Conservation (phyloP, 2,888 invertebrate species). For the Himalopsyche kuldschensis region DNA sequence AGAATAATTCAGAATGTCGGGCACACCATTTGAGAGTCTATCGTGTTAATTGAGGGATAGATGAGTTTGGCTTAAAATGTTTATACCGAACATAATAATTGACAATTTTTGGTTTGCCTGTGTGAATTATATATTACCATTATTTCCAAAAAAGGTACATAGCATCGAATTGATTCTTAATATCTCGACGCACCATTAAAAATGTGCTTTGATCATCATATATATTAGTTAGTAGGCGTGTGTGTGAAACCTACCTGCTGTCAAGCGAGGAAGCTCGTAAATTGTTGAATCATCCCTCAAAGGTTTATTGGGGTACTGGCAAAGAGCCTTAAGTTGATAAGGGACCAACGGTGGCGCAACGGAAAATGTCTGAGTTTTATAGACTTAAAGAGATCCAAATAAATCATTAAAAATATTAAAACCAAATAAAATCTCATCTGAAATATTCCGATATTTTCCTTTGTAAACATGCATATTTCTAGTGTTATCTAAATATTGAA, state of each 20-base stretch:
- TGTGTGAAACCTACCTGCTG: neutral
- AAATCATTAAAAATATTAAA: neutral
- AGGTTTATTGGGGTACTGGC: conserved; percentile 6
- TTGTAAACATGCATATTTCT: too few relatives aligned
- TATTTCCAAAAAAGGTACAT: neutral
- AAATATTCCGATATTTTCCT: neutral
- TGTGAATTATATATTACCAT: too few relatives aligned
- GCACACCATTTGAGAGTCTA: too few relatives aligned
- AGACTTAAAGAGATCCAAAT: neutral
- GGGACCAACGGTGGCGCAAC: neutral
- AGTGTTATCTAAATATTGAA: too few relatives aligned
- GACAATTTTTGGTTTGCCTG: too few relatives aligned
- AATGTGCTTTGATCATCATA: neutral
- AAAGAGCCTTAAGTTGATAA: conserved; percentile 3
- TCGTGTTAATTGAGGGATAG: too few relatives aligned
- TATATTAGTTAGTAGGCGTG: neutral
- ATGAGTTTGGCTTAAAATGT: too few relatives aligned
- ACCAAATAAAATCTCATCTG: neutral
- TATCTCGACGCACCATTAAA: neutral
- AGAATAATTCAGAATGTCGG: too few relatives aligned
- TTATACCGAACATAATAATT: too few relatives aligned
- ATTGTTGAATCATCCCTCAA: conserved; percentile 2
- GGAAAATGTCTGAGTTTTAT: neutral
- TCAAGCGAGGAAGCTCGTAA: conserved; percentile 1
- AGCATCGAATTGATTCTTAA: neutral